Evolutionary conservation across 92 coral and sea anemone species (phyloP).

Genomic region (Pocillopora grandis): DNA sequence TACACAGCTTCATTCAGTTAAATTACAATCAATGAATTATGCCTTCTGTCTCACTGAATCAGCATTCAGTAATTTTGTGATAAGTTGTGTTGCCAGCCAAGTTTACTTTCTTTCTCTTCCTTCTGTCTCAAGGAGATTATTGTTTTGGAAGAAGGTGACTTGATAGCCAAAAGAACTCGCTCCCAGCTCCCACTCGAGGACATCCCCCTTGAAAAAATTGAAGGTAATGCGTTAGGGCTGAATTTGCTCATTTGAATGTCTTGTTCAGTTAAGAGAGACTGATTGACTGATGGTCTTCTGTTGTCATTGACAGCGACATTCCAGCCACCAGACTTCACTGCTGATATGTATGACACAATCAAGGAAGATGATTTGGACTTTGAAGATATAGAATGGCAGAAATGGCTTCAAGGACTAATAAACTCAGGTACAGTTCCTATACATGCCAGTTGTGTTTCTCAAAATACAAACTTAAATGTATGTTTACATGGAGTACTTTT

Average conservation of each 20-base stretch:
- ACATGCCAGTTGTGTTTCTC: no score
- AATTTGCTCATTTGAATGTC: neutral
- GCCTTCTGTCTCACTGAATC: no score
- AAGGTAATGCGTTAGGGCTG: slow-evolving; percentile 45
- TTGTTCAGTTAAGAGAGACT: neutral
- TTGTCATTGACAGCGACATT: slow-evolving; percentile 47
- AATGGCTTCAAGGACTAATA: slow-evolving; percentile 81
- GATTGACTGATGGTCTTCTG: neutral
- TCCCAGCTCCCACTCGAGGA: slow-evolving; percentile 83
- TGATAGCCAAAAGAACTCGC: slow-evolving; percentile 94
- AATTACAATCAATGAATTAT: no score
- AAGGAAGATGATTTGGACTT: slow-evolving; percentile 80
- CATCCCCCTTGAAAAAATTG: slow-evolving; percentile 64
- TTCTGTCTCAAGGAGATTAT: slow-evolving; percentile 16
- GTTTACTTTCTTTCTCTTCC: no score
- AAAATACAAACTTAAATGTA: no score
- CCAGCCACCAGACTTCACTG: slow-evolving; percentile 85
- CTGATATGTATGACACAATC: slow-evolving; percentile 84
- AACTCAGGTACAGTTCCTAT: slow-evolving; percentile 12
- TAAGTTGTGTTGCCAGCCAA: no score
- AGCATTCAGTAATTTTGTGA: no score
- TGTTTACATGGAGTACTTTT: no score
- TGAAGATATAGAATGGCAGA: slow-evolving; percentile 94
- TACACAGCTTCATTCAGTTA: no score
- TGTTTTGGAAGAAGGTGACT: slow-evolving; percentile 63